Evolutionary conservation across 2,113 vertebrate species (phyloP).

Genomic region (Protobothrops flavoviridis): DNA sequence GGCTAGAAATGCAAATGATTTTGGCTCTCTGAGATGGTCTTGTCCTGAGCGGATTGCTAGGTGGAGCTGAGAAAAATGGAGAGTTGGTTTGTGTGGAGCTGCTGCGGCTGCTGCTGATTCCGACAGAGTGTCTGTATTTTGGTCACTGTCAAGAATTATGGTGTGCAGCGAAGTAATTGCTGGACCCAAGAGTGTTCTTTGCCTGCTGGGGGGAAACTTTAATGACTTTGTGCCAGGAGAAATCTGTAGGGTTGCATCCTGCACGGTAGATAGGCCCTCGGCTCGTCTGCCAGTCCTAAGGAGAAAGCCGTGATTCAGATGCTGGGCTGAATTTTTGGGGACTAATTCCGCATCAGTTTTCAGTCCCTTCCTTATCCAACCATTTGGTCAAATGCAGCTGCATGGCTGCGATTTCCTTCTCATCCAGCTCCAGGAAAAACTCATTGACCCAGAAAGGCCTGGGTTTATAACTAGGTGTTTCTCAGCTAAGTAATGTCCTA

Average conservation of each 20-base stretch:
- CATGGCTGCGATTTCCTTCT: background rate
- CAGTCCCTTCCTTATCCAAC: background rate
- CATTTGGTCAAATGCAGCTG: background rate
- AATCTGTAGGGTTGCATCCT: background rate
- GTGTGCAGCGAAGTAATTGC: constrained; percentile 46
- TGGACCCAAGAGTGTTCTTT: constrained; percentile 26
- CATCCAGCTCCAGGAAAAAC: background rate
- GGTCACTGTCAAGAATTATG: constrained; percentile 48
- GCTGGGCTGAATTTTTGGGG: constrained; percentile 30
- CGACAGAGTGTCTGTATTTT: constrained; percentile 52
- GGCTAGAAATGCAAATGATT: background rate
- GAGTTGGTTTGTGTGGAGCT: background rate
- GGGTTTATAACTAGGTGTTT: background rate
- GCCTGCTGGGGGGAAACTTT: constrained; percentile 32
- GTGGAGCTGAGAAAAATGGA: background rate
- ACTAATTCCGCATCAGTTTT: constrained; percentile 8
- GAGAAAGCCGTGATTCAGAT: constrained; percentile 36
- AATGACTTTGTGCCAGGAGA: constrained; percentile 14
- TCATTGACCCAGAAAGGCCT: too few species aligned
- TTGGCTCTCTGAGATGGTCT: background rate
- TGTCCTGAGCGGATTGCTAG: background rate
- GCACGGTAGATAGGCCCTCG: background rate
- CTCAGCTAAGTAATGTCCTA: background rate
- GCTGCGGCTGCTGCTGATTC: background rate
- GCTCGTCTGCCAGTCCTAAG: background rate